Conservation (phyloP, 2,113 vertebrate genomes). For the Pterocles gutturalis region DNA sequence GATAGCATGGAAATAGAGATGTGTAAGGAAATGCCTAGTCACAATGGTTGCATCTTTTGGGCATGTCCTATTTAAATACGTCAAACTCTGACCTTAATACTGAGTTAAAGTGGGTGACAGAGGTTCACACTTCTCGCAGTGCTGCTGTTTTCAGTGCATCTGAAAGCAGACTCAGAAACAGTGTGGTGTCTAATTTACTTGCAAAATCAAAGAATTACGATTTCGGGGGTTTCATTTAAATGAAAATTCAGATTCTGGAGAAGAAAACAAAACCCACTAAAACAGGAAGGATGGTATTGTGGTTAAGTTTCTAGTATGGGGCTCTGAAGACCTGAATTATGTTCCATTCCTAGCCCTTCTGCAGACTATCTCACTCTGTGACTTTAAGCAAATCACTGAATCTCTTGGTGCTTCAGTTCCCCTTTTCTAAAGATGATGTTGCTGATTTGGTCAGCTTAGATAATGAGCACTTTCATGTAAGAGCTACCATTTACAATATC, state of each 20-base stretch:
- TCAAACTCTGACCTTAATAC: conserved; percentile 33
- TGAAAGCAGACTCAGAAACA: conserved; percentile 60
- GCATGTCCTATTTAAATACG: neutral
- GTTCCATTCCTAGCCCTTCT: neutral
- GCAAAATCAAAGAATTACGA: conserved; percentile 66
- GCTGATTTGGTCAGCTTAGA: neutral
- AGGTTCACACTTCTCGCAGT: conserved; percentile 1
- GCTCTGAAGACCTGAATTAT: conserved; percentile 31
- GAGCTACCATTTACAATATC: neutral
- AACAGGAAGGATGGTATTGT: conserved; percentile 67
- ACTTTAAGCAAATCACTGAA: conserved; percentile 34
- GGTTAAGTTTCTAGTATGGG: conserved; percentile 35
- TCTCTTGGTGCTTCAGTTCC: conserved; percentile 1
- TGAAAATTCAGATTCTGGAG: conserved; percentile 70
- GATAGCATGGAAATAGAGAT: neutral
- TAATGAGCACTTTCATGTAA: neutral
- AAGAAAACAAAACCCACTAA: conserved; percentile 74
- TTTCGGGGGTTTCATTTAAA: conserved; percentile 65
- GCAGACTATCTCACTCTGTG: neutral
- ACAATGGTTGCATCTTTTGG: neutral
- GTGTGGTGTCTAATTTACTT: conserved; percentile 49
- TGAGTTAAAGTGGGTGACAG: neutral
- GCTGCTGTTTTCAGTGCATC: conserved; percentile 46
- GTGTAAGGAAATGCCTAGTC: neutral
- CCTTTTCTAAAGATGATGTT: neutral